These are phyloP conservation scores for Nothobranchius kuhntae DNA, from an alignment of 2,113 vertebrate species.

Conservation along the genomic window DNA sequence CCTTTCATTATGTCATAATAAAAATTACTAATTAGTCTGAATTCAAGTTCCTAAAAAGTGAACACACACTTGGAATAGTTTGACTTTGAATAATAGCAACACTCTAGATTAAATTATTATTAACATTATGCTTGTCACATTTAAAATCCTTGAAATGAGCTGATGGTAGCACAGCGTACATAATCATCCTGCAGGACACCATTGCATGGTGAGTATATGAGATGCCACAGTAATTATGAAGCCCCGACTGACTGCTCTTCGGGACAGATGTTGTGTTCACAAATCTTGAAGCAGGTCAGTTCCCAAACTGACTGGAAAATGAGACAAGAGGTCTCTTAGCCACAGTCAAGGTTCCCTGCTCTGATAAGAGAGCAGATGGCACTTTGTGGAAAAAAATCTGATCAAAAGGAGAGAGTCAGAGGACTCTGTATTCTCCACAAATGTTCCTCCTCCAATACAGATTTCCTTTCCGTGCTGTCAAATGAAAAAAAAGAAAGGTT, in stretches of 20 bases:
- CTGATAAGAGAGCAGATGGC: conserved; percentile 72
- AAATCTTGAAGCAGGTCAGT: conserved; percentile 59
- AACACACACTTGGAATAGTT: too few relatives aligned
- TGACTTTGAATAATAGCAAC: too few relatives aligned
- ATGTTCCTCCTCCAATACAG: conserved; percentile 31
- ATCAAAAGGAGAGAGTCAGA: conserved; percentile 52
- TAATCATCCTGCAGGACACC: too few relatives aligned
- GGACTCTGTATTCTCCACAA: conserved; percentile 34
- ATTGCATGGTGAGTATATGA: conserved; percentile 4
- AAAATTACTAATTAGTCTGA: too few relatives aligned
- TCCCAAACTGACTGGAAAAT: conserved; percentile 65
- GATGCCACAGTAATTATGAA: conserved; percentile 32
- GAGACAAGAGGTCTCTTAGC: conserved; percentile 64
- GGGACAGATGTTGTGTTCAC: conserved; percentile 66
- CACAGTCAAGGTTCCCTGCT: conserved; percentile 65
- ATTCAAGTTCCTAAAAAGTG: too few relatives aligned
- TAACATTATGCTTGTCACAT: too few relatives aligned
- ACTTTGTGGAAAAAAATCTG: conserved; percentile 62
- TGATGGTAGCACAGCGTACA: too few relatives aligned
- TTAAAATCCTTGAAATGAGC: too few relatives aligned
- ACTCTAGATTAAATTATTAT: too few relatives aligned
- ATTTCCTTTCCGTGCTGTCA: conserved; percentile 41
- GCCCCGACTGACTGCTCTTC: conserved; percentile 36
- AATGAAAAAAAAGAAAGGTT: conserved; percentile 38
- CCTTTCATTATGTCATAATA: too few relatives aligned